These are phyloP conservation scores for Argya squamiceps DNA, from an alignment of 2,797 vertebrate genomes.

Conservation along the genomic window DNA sequence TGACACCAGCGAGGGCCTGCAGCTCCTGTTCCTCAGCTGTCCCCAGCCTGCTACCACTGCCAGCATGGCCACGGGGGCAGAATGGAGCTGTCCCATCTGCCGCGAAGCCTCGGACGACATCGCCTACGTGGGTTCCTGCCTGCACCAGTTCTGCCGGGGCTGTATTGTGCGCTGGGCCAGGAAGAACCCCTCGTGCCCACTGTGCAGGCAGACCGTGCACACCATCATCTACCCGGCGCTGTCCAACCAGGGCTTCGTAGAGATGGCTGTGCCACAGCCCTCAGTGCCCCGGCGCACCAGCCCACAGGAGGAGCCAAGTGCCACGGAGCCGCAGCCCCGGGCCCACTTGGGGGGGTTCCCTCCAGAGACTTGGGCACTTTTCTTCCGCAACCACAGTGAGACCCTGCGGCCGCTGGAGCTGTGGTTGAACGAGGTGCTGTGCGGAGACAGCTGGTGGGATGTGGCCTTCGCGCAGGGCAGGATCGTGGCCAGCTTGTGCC, in stretches of 20 bases:
- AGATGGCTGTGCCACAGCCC: neutral
- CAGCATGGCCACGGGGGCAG: neutral
- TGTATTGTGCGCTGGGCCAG: neutral
- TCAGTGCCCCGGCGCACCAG: rapidly evolving
- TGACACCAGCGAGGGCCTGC: rapidly evolving
- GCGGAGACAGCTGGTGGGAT: neutral
- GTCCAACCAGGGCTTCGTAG: rapidly evolving
- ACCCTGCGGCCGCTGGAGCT: neutral
- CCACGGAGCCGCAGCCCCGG: rapidly evolving
- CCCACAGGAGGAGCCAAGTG: rapidly evolving
- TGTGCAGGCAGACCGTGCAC: neutral
- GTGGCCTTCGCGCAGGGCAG: neutral
- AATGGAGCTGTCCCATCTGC: neutral
- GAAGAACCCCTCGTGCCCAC: neutral
- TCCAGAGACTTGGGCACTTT: neutral
- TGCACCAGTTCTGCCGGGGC: neutral
- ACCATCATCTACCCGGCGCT: neutral
- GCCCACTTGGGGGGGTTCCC: rapidly evolving
- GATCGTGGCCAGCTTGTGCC: neutral
- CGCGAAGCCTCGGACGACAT: neutral
- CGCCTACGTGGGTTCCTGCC: neutral
- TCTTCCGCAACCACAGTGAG: rapidly evolving
- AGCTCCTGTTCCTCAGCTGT: no score
- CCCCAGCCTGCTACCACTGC: no score
- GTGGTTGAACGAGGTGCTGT: neutral